Evolutionary conservation across 2,797 vertebrate genomes (phyloP).

Genomic region (Meda fulgida): DNA sequence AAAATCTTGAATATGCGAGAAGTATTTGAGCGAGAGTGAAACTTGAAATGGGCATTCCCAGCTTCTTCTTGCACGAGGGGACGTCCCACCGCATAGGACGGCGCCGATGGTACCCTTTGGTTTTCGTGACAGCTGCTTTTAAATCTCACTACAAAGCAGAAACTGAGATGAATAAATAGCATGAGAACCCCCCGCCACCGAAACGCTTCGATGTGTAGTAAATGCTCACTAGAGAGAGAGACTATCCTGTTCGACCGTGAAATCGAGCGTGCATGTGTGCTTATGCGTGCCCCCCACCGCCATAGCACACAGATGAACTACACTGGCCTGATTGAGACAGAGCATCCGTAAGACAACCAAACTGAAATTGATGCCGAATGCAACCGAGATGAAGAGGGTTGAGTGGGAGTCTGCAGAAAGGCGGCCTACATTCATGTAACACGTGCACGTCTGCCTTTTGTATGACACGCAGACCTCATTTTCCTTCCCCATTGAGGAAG

Average conservation of each 20-base stretch:
- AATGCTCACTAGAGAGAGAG: background rate
- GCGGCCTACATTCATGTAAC: slow-evolving; percentile 58
- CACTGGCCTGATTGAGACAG: slow-evolving; percentile 11
- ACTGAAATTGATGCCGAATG: slow-evolving; percentile 12
- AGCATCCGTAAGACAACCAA: slow-evolving; percentile 1
- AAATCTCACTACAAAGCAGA: slow-evolving; percentile 6
- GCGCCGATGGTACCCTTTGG: background rate
- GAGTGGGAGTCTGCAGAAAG: slow-evolving; percentile 47
- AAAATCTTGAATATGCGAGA: slow-evolving; percentile 6
- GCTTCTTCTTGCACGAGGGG: slow-evolving; percentile 1
- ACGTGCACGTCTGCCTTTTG: slow-evolving; percentile 31
- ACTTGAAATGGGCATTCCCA: slow-evolving; percentile 10
- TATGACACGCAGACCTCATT: slow-evolving; percentile 42
- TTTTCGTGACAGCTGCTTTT: background rate
- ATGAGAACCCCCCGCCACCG: background rate
- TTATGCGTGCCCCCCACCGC: background rate
- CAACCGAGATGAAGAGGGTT: slow-evolving; percentile 12
- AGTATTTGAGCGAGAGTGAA: background rate
- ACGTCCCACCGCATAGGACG: background rate
- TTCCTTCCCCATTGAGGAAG: slow-evolving; percentile 54
- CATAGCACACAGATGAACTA: slow-evolving; percentile 4
- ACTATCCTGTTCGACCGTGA: slow-evolving; percentile 8
- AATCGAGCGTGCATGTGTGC: slow-evolving; percentile 3
- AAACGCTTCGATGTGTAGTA: background rate
- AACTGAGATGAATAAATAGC: background rate